phyloP scores from a whole-genome alignment of 2,888 invertebrate species.

The Mimumesa dahlbomi region DNA sequence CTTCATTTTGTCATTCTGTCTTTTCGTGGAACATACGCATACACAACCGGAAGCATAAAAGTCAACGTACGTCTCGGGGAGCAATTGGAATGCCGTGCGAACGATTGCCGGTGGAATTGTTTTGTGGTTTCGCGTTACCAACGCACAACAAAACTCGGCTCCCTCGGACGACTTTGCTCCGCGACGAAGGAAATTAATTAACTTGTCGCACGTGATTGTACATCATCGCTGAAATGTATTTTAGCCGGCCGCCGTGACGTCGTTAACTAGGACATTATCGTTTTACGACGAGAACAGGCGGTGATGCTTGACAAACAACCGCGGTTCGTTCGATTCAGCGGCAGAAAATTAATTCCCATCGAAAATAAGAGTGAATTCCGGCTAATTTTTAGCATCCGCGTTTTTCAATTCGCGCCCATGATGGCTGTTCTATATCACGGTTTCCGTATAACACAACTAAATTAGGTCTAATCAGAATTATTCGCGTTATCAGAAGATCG shows the following conservation, averaged over 20 bases:
- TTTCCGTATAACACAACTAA: too few species aligned
- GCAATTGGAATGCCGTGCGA: background rate
- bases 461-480: too few species aligned
- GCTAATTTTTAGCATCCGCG: too few species aligned
- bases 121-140: constrained; percentile 17
- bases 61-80: constrained; percentile 4
- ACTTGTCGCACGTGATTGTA: constrained; percentile 14
- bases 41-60: background rate
- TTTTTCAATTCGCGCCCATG: too few species aligned
- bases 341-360: too few species aligned
- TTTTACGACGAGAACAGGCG: background rate
- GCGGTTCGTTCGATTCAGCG: too few species aligned
- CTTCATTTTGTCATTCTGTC: too few species aligned
- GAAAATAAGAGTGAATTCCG: too few species aligned
- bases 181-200: constrained; percentile 32
- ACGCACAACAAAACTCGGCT: background rate
- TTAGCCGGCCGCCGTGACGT: background rate
- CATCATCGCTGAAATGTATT: constrained; percentile 12
- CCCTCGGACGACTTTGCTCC: background rate
- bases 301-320: too few species aligned
- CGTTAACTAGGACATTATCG: constrained; percentile 8
- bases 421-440: too few species aligned
- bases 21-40: background rate
- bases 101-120: constrained; percentile 1
- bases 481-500: too few species aligned